phyloP scores from a whole-genome alignment of 2,797 vertebrate species.

The Tokudaia tokunoshimensis region DNA sequence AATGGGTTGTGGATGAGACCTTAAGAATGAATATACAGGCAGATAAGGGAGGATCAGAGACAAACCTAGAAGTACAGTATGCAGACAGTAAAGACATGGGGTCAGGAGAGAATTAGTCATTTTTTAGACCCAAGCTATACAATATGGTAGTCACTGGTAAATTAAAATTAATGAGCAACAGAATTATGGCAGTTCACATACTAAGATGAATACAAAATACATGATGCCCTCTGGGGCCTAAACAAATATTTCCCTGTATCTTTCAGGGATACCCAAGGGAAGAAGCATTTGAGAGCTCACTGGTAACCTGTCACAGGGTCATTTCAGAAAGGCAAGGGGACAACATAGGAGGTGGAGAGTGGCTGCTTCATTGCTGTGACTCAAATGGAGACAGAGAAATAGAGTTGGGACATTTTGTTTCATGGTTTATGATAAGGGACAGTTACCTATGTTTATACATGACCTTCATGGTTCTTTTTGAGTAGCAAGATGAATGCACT shows the following conservation, averaged over 20 bases:
- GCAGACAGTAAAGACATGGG: not conserved
- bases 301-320: not conserved
- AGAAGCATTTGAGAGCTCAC: not conserved
- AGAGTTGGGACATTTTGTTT: not conserved
- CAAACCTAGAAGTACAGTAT: not conserved
- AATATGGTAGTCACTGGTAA: not conserved
- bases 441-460: not conserved
- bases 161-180: accelerated
- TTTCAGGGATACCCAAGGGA: not conserved
- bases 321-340: no score
- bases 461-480: not conserved
- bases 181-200: not conserved
- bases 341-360: not conserved
- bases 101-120: not conserved
- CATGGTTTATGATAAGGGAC: not conserved
- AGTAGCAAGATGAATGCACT: not conserved
- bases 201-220: not conserved
- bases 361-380: not conserved
- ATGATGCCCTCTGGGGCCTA: not conserved
- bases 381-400: not conserved
- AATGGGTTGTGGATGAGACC: not conserved
- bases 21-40: not conserved
- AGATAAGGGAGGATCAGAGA: not conserved
- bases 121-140: accelerated
- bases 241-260: not conserved